phyloP scores from a whole-genome alignment of 2,888 invertebrate species.

The Macropis europaea region DNA sequence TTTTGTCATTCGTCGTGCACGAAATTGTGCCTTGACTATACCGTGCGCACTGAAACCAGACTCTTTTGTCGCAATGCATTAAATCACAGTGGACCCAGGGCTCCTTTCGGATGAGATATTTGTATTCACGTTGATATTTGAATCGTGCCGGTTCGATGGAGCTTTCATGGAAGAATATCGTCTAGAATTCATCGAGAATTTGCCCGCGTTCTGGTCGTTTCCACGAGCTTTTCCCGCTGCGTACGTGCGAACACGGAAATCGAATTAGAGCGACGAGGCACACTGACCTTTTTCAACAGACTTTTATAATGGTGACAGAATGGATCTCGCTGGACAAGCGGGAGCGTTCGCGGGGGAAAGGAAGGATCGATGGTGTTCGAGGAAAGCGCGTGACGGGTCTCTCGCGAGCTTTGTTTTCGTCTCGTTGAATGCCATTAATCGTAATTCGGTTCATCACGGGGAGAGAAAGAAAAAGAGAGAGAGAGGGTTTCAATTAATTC shows the following conservation, averaged over 20 bases:
- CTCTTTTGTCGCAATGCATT: too few species aligned
- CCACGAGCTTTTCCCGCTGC: slow-evolving; percentile 37
- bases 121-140: too few species aligned
- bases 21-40: too few species aligned
- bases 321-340: background rate
- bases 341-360: background rate
- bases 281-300: slow-evolving; percentile 28
- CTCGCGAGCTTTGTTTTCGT: slow-evolving; percentile 12
- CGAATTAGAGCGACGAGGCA: slow-evolving; percentile 57
- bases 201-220: slow-evolving; percentile 44
- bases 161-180: too few species aligned
- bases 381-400: background rate
- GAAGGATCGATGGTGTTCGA: background rate
- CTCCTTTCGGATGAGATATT: too few species aligned
- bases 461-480: background rate
- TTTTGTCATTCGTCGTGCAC: slow-evolving; percentile 28
- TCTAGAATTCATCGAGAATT: slow-evolving; percentile 49
- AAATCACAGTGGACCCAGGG: too few species aligned
- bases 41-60: too few species aligned
- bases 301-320: slow-evolving; percentile 34
- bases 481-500: slow-evolving; percentile 31
- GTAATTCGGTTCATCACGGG: slow-evolving; percentile 2
- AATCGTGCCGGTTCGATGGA: too few species aligned
- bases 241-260: slow-evolving; percentile 58
- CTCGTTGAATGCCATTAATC: slow-evolving; percentile 26